Percentiles rank a stretch among this genome's conserved stretches.
Conservation (phyloP, 2,113 vertebrate species). For the Dendropsophus ebraccatus region DNA sequence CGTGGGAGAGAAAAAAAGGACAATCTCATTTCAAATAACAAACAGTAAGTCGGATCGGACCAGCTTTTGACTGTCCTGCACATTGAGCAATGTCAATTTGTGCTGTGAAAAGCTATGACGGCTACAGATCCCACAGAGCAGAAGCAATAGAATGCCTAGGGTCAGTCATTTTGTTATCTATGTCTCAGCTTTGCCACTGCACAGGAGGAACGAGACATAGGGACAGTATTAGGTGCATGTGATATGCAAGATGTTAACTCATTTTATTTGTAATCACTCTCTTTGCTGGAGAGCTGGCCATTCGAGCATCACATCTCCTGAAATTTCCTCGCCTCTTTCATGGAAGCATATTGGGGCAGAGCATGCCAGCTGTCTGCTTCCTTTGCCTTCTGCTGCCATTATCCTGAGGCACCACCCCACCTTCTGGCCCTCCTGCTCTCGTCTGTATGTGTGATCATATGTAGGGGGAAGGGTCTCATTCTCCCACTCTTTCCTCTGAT, state of each 20-base stretch:
- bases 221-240: slow-evolving; percentile 65
- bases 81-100: neutral
- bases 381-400: slow-evolving; percentile 98
- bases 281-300: slow-evolving; percentile 89
- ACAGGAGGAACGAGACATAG: slow-evolving; percentile 36
- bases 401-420: slow-evolving; percentile 95
- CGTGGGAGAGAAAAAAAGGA: slow-evolving; percentile 20
- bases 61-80: neutral
- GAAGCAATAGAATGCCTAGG: slow-evolving; percentile 10
- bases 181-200: slow-evolving; percentile 47
- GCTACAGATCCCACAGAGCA: slow-evolving; percentile 2
- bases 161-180: slow-evolving; percentile 39
- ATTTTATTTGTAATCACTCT: slow-evolving; percentile 92
- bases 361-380: slow-evolving; percentile 98
- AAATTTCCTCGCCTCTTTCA: slow-evolving; percentile 98
- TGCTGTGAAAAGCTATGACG: slow-evolving; percentile 7
- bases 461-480: slow-evolving; percentile 59
- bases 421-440: slow-evolving; percentile 94
- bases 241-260: slow-evolving; percentile 86
- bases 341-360: slow-evolving; percentile 99
- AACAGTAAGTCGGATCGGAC: neutral
- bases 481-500: slow-evolving; percentile 38
- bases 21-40: neutral
- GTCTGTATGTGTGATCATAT: slow-evolving; percentile 76
- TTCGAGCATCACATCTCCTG: slow-evolving; percentile 89